phyloP scores from a whole-genome alignment of 2,888 invertebrate species.

The Mesopsocus fuscifrons region DNA sequence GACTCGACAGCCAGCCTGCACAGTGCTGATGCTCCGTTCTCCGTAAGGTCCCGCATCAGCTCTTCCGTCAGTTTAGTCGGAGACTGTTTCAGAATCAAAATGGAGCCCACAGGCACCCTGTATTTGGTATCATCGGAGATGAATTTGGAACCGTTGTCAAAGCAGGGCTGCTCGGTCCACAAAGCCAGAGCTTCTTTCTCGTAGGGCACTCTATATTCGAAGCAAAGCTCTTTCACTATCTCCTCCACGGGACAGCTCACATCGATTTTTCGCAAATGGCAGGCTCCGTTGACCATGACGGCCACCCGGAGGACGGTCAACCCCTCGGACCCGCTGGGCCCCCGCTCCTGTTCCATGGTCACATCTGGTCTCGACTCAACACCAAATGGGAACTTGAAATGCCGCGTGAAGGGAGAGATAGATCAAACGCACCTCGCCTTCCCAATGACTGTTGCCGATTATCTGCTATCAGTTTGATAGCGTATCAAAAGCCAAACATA shows the following conservation, averaged over 20 bases:
- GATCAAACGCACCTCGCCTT: no score
- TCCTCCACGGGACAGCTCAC: not conserved
- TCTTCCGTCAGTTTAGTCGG: not conserved
- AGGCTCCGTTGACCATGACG: no score
- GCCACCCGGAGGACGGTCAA: no score
- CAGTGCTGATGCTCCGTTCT: not conserved
- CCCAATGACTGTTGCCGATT: no score
- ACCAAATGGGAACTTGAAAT: no score
- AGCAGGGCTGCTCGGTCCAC: not conserved
- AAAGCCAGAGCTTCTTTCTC: not conserved
- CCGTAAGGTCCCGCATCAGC: not conserved
- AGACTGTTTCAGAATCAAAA: not conserved
- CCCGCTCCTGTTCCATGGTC: no score
- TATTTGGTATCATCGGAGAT: not conserved
- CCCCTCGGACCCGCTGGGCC: no score
- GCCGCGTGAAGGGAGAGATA: no score
- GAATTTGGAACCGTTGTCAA: not conserved
- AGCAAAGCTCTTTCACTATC: not conserved
- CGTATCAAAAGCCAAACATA: no score
- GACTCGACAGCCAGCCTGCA: not conserved
- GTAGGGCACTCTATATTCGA: not conserved
- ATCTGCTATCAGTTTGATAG: no score
- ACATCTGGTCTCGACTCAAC: no score
- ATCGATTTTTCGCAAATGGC: not conserved
- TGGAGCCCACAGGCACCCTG: not conserved